Evolutionary conservation across 2,888 invertebrate genomes (phyloP).

Genomic region (Ommatoiulus sabulosus): DNA sequence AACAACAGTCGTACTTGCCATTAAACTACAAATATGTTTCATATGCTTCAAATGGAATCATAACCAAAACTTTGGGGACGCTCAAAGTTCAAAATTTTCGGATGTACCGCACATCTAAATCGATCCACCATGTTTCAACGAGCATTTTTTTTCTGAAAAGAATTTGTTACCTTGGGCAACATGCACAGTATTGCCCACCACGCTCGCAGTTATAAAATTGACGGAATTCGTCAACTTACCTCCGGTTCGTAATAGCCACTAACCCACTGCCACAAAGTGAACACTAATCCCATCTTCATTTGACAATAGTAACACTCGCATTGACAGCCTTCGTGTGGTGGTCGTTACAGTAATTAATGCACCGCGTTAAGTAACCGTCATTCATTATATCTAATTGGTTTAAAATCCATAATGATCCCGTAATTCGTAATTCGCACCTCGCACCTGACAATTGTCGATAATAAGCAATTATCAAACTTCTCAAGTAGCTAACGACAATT

Average conservation of each 20-base stretch:
- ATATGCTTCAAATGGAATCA: no score
- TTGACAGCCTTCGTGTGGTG: neutral
- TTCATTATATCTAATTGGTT: neutral
- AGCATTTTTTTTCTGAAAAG: neutral
- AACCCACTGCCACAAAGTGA: conserved; percentile 50
- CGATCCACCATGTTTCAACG: no score
- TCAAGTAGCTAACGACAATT: conserved; percentile 13
- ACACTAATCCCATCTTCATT: conserved; percentile 43
- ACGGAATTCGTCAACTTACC: conserved; percentile 4
- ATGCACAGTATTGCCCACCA: neutral
- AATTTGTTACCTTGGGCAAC: neutral
- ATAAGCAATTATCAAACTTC: neutral
- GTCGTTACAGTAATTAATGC: neutral
- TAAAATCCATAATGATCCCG: neutral
- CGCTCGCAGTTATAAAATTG: neutral
- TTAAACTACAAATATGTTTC: no score
- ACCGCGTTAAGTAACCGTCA: neutral
- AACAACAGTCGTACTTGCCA: no score
- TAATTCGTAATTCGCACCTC: neutral
- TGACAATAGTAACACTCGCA: neutral
- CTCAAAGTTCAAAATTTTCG: no score
- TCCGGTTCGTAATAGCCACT: conserved; percentile 37
- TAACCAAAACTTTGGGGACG: no score
- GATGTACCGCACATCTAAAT: no score
- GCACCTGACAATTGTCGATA: neutral